Evolutionary conservation across 1,140 invertebrate species (phyloP).

Genomic region (Microplitis mediator): DNA sequence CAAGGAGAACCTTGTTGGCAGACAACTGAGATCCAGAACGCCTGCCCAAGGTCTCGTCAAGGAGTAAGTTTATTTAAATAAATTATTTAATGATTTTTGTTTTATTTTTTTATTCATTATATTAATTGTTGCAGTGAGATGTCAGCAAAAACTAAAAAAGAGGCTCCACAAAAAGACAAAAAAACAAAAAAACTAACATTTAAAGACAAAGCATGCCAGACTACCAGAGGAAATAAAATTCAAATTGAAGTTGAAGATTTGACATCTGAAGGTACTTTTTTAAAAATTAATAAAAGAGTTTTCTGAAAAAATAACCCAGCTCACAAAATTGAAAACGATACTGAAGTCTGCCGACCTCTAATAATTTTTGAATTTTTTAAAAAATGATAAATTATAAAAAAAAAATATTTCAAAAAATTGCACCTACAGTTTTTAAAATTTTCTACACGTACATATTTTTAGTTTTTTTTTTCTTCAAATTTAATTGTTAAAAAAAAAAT

Average conservation of each 20-base stretch:
- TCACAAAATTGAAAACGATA: too few relatives aligned
- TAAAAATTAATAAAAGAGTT: not conserved
- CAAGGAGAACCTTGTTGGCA: conserved; percentile 70
- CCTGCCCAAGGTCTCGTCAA: conserved; percentile 40
- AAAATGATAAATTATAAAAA: too few relatives aligned
- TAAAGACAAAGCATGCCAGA: conserved; percentile 64
- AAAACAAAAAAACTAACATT: conserved; percentile 49
- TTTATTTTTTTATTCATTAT: conserved; percentile 1
- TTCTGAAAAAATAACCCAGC: not conserved
- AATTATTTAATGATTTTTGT: conserved; percentile 1
- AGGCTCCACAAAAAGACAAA: conserved; percentile 35
- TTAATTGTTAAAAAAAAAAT: too few relatives aligned
- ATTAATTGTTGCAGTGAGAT: conserved; percentile 37
- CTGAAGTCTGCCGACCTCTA: too few relatives aligned
- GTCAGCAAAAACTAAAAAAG: conserved; percentile 34
- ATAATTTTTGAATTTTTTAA: too few relatives aligned
- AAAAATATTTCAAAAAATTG: too few relatives aligned
- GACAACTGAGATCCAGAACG: conserved; percentile 44
- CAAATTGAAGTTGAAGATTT: conserved; percentile 67
- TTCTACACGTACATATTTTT: too few relatives aligned
- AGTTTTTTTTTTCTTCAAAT: too few relatives aligned
- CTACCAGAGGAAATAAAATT: conserved; percentile 55
- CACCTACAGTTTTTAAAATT: too few relatives aligned
- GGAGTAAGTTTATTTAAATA: conserved; percentile 42
- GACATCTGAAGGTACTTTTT: conserved; percentile 61